phyloP scores from a whole-genome alignment of 2,113 vertebrate genomes.

The Sphyrna mokarran region DNA sequence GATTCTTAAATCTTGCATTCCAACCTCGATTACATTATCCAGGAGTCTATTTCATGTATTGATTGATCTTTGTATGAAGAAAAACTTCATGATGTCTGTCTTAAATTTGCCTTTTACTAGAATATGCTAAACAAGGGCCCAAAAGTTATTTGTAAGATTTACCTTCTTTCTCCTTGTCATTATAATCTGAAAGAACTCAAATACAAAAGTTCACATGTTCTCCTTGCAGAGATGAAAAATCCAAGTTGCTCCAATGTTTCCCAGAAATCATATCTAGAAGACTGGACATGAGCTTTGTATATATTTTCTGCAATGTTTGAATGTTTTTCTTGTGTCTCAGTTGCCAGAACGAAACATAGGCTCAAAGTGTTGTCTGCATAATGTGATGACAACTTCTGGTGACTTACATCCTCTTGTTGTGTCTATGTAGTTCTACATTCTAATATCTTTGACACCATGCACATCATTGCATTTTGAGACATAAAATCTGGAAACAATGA shows the following conservation, averaged over 20 bases:
- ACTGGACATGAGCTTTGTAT: too few species aligned
- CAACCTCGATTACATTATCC: background rate
- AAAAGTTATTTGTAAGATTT: background rate
- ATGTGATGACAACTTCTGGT: background rate
- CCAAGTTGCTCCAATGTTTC: background rate
- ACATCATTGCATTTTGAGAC: background rate
- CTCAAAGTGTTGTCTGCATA: background rate
- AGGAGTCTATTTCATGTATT: background rate
- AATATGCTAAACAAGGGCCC: too few species aligned
- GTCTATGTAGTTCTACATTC: background rate
- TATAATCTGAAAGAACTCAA: background rate
- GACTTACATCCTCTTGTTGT: constrained; percentile 18
- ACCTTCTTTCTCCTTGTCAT: background rate
- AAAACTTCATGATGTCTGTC: background rate
- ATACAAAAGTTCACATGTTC: background rate
- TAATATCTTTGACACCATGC: background rate
- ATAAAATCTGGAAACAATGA: constrained; percentile 30
- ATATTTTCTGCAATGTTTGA: background rate
- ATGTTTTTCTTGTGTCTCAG: background rate
- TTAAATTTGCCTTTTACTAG: background rate
- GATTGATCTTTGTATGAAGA: background rate
- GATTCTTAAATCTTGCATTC: background rate
- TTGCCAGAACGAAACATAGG: background rate
- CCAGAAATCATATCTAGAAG: background rate
- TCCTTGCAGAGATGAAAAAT: background rate